Evolutionary conservation across 2,888 invertebrate genomes (phyloP), one percentile per base, ranked within the genome.

Genomic region (Leucophora obtusa): DNA sequence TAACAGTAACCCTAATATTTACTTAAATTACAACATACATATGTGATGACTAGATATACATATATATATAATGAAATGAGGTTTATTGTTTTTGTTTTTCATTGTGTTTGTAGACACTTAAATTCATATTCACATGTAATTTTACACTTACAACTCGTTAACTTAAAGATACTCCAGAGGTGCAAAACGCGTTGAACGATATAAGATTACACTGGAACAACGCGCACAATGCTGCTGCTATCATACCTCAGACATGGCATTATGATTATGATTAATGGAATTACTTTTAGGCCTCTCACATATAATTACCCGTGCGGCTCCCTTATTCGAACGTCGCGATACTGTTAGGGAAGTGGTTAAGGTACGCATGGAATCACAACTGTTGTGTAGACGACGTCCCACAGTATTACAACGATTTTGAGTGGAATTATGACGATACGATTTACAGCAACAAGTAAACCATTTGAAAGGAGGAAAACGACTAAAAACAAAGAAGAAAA

Each of bases 391-490:
- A 7, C 89, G 87, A 2, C 89, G 87, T n/a, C 89, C 89, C 9
- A 88, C 89, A 0, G 88, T 89, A 74, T 89, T 86, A 75, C 90
- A 89, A 38, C 89, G 89, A 47, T 86, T 88, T 76, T 86, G 88
- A 6, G 87, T 84, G 10, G 89, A 88, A 79, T 87, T 89, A 76
- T 86, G 86, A 68, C 89, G 88, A 76, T 86, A 86, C 1, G 88
- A 85, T 74, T 89, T 88, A 75, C 93, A 93, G 91, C 93, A 93
- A 83, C 90, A 90, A 53, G 86, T 84, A 60, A 94, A 89, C 94
- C 94, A 94, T 83, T 93, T 93, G 89, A 94, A 94, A 9, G 94
- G 94, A 0, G 94, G 93, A 82, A 93, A 92, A 28, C 89, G 89
- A 73, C 91, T 90, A 79, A 1, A 70, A 69, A 15, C 50, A 47